phyloP scores from a whole-genome alignment of 1,140 invertebrate species.

The Daktulosphaira vitifoliae region DNA sequence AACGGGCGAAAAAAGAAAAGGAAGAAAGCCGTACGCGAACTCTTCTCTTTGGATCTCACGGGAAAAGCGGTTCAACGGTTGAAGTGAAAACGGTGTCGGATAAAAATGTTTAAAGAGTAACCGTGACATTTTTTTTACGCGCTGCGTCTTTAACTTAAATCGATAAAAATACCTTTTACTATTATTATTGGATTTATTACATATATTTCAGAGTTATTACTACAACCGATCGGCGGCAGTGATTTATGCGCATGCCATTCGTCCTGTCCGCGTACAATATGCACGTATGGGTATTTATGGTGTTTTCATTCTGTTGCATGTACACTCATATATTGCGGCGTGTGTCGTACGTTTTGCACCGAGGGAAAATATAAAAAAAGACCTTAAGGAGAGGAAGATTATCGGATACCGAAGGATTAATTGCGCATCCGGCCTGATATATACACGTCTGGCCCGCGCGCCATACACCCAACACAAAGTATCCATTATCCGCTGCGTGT shows the following conservation, averaged over 20 bases:
- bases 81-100: too few relatives aligned
- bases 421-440: conserved; percentile 30
- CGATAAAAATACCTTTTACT: too few relatives aligned
- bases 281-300: too few relatives aligned
- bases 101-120: too few relatives aligned
- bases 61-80: too few relatives aligned
- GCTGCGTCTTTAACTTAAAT: too few relatives aligned
- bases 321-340: background rate
- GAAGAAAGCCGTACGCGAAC: too few relatives aligned
- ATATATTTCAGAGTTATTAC: background rate
- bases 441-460: conserved; percentile 16
- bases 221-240: conserved; percentile 1
- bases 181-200: conserved; percentile 13
- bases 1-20: too few relatives aligned
- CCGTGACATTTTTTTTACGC: too few relatives aligned
- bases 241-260: conserved; percentile 5
- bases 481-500: conserved; percentile 13
- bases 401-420: conserved; percentile 32
- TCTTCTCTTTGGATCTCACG: too few relatives aligned
- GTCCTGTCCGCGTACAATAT: background rate
- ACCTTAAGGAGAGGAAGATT: conserved; percentile 21
- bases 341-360: conserved; percentile 10
- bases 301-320: too few relatives aligned
- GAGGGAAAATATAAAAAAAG: background rate
- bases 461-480: conserved; percentile 16